Evolutionary conservation across 2,888 invertebrate species (phyloP).

Genomic region (Archaeoteleia sp.): DNA sequence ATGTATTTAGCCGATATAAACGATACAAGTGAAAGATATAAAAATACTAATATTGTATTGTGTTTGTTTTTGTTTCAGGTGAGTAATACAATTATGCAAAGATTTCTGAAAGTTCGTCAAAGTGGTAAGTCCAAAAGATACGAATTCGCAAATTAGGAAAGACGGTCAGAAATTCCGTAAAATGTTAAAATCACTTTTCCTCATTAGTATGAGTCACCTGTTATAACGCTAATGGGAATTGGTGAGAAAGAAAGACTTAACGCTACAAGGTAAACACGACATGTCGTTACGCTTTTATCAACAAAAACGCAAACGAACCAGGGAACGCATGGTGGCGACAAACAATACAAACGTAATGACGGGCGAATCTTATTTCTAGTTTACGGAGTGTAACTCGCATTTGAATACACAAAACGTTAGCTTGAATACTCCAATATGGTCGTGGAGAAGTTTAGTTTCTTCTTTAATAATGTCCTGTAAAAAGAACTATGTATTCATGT

Average conservation of each 20-base stretch:
- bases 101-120: background rate
- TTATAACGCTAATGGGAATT: conserved; percentile 37
- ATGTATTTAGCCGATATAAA: no score
- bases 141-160: conserved; percentile 5
- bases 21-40: background rate
- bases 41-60: background rate
- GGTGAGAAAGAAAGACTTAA: conserved; percentile 37
- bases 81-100: background rate
- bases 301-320: conserved; percentile 21
- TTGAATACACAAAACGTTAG: background rate
- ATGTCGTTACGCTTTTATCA: conserved; percentile 37
- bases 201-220: conserved; percentile 17
- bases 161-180: conserved; percentile 6
- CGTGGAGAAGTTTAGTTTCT: no score
- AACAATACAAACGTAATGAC: conserved; percentile 20
- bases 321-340: conserved; percentile 21
- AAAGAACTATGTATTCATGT: no score
- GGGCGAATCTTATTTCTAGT: no score
- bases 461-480: no score
- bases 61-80: conserved; percentile 1
- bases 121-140: background rate
- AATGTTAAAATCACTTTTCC: conserved; percentile 33
- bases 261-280: conserved; percentile 36
- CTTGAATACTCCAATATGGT: no score
- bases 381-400: background rate